A percentile compares a stretch with the other conserved stretches of the same genome.
phyloP scores from a whole-genome alignment of 2,797 vertebrate species.

The Bucorvus abyssinicus region DNA sequence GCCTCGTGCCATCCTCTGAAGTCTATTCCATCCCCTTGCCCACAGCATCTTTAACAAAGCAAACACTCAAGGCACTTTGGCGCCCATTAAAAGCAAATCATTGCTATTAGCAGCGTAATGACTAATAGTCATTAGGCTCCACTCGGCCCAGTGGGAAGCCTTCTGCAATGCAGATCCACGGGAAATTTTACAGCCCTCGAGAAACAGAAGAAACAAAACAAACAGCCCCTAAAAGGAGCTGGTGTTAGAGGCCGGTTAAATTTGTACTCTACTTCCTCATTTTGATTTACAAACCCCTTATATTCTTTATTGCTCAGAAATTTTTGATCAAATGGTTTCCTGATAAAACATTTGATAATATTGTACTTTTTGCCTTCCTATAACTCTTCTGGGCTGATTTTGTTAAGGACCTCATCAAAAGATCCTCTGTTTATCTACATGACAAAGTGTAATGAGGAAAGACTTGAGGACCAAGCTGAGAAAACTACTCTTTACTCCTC shows the following conservation, averaged over 20 bases:
- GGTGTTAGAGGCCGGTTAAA: background rate
- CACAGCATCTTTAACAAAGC: background rate
- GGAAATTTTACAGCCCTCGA: background rate
- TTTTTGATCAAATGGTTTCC: background rate
- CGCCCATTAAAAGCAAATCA: background rate
- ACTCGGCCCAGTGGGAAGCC: background rate
- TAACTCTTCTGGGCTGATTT: background rate
- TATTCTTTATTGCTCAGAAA: background rate
- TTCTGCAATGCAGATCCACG: background rate
- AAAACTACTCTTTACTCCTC: background rate
- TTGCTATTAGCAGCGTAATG: background rate
- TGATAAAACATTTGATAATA: background rate
- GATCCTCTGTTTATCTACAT: background rate
- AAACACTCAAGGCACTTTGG: conserved; percentile 8
- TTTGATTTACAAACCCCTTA: background rate
- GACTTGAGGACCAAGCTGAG: background rate
- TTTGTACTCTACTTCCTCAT: background rate
- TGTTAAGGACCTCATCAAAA: background rate
- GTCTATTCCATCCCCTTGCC: background rate
- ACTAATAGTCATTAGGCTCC: background rate
- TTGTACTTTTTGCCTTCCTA: background rate
- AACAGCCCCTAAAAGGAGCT: background rate
- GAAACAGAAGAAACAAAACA: background rate
- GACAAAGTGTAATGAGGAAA: background rate
- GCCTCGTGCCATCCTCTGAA: background rate